Evolutionary conservation across 1,140 invertebrate species (phyloP).

Genomic region (Ips typographus): DNA sequence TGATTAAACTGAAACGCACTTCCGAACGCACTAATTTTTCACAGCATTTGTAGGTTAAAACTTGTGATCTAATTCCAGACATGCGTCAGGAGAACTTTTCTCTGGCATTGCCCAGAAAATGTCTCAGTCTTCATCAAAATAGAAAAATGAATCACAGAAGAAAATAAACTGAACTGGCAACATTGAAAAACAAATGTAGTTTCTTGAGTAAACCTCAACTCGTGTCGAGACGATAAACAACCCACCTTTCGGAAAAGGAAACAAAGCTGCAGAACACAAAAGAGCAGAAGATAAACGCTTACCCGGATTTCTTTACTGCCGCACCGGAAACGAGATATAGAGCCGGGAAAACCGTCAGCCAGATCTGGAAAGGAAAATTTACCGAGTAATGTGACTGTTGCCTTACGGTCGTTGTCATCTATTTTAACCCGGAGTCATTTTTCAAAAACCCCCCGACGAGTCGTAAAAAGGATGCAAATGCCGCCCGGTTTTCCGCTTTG

Average conservation of each 20-base stretch:
- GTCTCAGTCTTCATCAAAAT: too few relatives aligned
- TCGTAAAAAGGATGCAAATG: constrained; percentile 15
- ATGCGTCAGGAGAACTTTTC: too few relatives aligned
- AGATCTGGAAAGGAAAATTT: constrained; percentile 7
- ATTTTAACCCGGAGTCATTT: constrained; percentile 12
- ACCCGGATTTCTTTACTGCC: constrained; percentile 11
- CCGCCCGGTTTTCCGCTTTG: constrained; percentile 5
- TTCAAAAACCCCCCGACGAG: neutral
- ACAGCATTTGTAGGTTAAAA: too few relatives aligned
- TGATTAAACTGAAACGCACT: too few relatives aligned
- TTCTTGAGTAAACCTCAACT: too few relatives aligned
- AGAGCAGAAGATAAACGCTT: constrained; percentile 13
- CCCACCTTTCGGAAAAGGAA: constrained; percentile 9
- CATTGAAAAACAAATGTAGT: too few relatives aligned
- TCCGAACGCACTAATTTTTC: too few relatives aligned
- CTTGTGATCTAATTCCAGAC: too few relatives aligned
- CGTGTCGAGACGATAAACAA: neutral
- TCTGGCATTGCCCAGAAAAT: too few relatives aligned
- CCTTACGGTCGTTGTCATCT: constrained; percentile 10
- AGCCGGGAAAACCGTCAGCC: constrained; percentile 1
- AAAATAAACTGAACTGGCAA: too few relatives aligned
- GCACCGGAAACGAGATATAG: constrained; percentile 8
- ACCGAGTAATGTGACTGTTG: constrained; percentile 13
- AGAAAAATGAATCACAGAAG: too few relatives aligned
- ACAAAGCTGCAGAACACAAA: constrained; percentile 7